Percentiles rank a stretch among this genome's conserved stretches.
Conservation (phyloP, 2,797 vertebrate species). For the Characodon lateralis region DNA sequence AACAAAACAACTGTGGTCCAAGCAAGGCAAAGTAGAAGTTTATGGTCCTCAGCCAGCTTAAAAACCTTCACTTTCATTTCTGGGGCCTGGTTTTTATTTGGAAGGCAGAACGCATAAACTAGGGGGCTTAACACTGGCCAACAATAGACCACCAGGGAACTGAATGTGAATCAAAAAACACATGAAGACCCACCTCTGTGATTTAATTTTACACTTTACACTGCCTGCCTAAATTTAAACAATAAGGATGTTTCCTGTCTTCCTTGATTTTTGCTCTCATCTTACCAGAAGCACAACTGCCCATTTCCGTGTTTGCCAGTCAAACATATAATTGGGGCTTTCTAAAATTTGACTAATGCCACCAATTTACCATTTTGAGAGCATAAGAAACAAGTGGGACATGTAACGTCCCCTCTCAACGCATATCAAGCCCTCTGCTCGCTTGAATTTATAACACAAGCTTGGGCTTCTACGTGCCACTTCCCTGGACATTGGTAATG, state of each 20-base stretch:
- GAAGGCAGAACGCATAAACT: slow-evolving; percentile 37
- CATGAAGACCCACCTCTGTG: slow-evolving; percentile 69
- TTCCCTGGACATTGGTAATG: slow-evolving; percentile 58
- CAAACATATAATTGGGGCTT: slow-evolving; percentile 64
- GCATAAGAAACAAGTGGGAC: slow-evolving; percentile 51
- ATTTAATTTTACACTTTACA: slow-evolving; percentile 10
- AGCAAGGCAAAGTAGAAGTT: slow-evolving; percentile 69
- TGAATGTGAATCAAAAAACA: slow-evolving; percentile 72
- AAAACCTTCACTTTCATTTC: slow-evolving; percentile 75
- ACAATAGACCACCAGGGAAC: slow-evolving; percentile 61
- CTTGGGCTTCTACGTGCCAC: slow-evolving; percentile 59
- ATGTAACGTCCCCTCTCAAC: slow-evolving; percentile 53
- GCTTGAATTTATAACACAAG: slow-evolving; percentile 49
- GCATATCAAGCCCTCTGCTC: slow-evolving; percentile 49
- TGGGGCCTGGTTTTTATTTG: slow-evolving; percentile 76
- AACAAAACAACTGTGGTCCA: slow-evolving; percentile 77
- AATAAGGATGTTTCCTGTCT: slow-evolving; percentile 39
- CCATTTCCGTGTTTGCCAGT: slow-evolving; percentile 54
- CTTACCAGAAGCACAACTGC: slow-evolving; percentile 39
- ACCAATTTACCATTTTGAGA: slow-evolving; percentile 44
- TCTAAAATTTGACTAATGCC: slow-evolving; percentile 52
- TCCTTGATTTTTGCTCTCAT: slow-evolving; percentile 47
- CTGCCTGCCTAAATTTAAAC: slow-evolving; percentile 47
- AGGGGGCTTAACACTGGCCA: slow-evolving; percentile 58
- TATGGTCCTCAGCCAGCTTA: slow-evolving; percentile 72